These are phyloP conservation scores for Dryobates pubescens DNA, from an alignment of 2,797 vertebrate species.

Conservation along the genomic window DNA sequence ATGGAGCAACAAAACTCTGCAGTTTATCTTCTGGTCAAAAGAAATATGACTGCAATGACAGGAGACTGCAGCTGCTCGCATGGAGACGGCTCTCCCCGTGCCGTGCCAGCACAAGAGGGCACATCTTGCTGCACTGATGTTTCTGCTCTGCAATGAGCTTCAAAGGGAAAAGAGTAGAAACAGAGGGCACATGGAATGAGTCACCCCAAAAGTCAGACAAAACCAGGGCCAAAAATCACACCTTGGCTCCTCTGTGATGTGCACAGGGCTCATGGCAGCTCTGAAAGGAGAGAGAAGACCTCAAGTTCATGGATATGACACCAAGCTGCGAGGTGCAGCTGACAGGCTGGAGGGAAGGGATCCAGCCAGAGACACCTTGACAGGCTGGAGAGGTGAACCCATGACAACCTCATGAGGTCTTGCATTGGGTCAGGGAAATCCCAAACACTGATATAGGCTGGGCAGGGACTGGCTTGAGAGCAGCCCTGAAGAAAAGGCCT, in stretches of 20 bases:
- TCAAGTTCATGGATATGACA: no score
- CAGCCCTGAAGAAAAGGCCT: no score
- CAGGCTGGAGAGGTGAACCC: no score
- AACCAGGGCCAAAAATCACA: background rate
- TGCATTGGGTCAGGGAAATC: no score
- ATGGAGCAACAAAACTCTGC: background rate
- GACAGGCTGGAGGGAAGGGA: no score
- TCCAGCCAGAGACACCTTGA: no score
- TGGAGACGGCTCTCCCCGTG: background rate
- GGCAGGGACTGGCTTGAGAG: no score
- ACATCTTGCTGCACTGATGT: rapidly evolving
- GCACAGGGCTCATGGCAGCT: background rate
- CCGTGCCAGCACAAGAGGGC: background rate
- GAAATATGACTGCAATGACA: background rate
- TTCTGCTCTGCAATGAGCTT: rapidly evolving
- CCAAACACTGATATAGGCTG: no score
- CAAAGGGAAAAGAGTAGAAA: background rate
- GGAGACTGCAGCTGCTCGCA: rapidly evolving
- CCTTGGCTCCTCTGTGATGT: background rate
- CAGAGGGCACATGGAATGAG: background rate
- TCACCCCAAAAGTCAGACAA: background rate
- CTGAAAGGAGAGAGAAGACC: background rate
- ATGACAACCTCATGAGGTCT: no score
- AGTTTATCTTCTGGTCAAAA: background rate
- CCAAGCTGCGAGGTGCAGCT: no score